Percentiles rank a stretch among this genome's conserved stretches.
Conservation (phyloP, 2,113 vertebrate genomes). For the Rhombomys opimus region DNA sequence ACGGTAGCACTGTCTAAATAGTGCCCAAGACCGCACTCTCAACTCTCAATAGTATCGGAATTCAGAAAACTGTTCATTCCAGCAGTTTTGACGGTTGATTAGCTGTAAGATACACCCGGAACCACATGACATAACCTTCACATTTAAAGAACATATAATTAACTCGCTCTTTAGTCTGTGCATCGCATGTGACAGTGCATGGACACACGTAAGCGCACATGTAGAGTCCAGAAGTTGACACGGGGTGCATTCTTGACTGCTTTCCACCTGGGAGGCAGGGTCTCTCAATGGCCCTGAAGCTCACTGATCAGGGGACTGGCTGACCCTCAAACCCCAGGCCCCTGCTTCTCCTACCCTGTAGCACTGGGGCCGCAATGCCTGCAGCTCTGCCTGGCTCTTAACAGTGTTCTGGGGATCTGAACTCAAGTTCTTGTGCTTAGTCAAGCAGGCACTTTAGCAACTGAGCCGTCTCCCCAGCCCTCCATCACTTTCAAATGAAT, state of each 20-base stretch:
- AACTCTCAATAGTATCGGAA: background rate
- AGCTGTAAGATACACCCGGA: constrained; percentile 44
- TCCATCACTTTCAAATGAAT: background rate
- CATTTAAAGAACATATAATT: constrained; percentile 48
- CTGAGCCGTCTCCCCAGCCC: no score
- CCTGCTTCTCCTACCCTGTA: background rate
- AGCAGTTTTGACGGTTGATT: background rate
- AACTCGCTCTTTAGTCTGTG: constrained; percentile 53
- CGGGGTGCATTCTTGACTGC: background rate
- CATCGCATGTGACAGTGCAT: background rate
- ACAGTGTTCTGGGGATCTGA: background rate
- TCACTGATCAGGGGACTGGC: background rate
- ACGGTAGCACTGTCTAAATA: background rate
- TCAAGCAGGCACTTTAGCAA: background rate
- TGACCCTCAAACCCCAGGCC: background rate
- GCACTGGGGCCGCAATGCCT: no score
- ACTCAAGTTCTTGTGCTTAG: background rate
- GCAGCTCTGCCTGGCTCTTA: background rate
- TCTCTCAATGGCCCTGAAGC: background rate
- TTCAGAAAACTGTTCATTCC: constrained; percentile 47
- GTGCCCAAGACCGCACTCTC: background rate
- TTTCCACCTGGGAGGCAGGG: no score
- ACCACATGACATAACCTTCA: background rate
- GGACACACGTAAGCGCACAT: no score
- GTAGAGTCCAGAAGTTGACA: background rate